A percentile compares a stretch with the other conserved stretches of the same genome.
These are phyloP conservation scores for Ailurus styani DNA, from an alignment of 2,113 vertebrate species.

Conservation along the genomic window DNA sequence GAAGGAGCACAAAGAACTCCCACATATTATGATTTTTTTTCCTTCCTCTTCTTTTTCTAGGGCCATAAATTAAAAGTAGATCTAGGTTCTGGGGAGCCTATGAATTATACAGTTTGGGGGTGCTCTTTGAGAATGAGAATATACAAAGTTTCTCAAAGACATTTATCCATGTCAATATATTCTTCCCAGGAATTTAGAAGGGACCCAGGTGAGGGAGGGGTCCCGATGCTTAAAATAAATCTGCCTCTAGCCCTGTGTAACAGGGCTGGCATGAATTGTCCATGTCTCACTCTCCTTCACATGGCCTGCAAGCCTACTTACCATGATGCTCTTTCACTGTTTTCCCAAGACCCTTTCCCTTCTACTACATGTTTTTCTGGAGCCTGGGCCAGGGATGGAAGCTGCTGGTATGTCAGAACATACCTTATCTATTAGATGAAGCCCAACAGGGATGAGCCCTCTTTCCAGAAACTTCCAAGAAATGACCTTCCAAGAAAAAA, in stretches of 20 bases:
- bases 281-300: not conserved
- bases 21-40: not conserved
- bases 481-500: not conserved
- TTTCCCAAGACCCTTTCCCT: not conserved
- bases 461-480: conserved; percentile 1
- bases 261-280: not conserved
- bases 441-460: not conserved
- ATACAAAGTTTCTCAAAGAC: not conserved
- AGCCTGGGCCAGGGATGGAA: not conserved
- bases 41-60: not conserved
- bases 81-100: not conserved
- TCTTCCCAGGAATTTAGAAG: not conserved
- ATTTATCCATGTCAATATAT: not conserved
- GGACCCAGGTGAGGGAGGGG: not conserved
- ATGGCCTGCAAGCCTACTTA: not conserved
- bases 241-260: not conserved
- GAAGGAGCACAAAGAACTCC: not conserved
- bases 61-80: not conserved
- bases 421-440: not conserved
- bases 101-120: not conserved
- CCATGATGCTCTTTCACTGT: not conserved
- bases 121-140: not conserved
- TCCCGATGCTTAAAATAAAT: not conserved
- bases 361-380: not conserved
- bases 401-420: not conserved